phyloP scores from a whole-genome alignment of 2,797 vertebrate species.

The Coendou prehensilis region DNA sequence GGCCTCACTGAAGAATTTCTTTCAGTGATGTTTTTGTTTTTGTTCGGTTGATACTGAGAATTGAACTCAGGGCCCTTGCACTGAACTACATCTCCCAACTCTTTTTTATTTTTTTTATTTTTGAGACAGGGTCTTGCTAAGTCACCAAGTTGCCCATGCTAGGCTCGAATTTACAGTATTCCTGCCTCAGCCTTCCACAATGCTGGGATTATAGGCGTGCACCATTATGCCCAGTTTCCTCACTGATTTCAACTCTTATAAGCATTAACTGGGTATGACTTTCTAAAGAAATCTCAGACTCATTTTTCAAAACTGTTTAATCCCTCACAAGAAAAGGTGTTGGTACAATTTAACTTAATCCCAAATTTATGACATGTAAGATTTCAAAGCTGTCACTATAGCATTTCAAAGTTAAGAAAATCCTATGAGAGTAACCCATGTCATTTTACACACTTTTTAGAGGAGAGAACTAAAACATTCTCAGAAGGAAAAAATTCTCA shows the following conservation, averaged over 20 bases:
- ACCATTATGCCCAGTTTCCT: not conserved
- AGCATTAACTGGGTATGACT: constrained; percentile 36
- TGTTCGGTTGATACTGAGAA: not conserved
- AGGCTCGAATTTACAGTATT: not conserved
- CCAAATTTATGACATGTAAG: constrained; percentile 27
- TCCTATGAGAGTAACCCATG: not conserved
- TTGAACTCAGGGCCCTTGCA: not conserved
- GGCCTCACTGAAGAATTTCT: not conserved
- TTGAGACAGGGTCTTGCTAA: not conserved
- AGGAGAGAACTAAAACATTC: not conserved
- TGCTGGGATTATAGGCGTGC: not conserved
- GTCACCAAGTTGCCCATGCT: not conserved
- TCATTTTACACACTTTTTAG: not conserved
- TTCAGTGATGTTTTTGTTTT: not conserved
- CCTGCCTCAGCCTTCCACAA: not conserved
- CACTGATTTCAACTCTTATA: not conserved
- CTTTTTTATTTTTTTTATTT: not conserved
- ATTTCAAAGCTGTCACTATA: constrained; percentile 45
- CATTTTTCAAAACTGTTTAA: constrained; percentile 64
- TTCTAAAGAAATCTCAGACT: constrained; percentile 39
- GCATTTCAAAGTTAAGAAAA: constrained; percentile 60
- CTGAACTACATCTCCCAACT: not conserved
- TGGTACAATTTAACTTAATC: constrained; percentile 34
- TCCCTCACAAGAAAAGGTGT: constrained; percentile 32
- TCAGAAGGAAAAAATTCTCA: not conserved